Evolutionary conservation across 1,140 invertebrate genomes (phyloP).

Genomic region (Cydia amplana): DNA sequence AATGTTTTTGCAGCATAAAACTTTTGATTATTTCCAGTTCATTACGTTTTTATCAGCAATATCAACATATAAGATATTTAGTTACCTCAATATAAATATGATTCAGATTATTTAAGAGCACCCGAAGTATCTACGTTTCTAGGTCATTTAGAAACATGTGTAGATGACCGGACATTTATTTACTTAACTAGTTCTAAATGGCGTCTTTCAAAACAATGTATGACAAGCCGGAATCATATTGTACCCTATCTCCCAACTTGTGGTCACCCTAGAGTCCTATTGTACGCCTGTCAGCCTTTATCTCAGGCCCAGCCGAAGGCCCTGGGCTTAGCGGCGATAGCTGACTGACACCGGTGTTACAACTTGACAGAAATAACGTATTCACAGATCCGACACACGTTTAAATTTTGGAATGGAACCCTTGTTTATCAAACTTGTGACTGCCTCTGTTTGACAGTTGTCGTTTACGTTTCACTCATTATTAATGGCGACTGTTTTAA

Average conservation of each 20-base stretch:
- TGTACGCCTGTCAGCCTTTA: conserved; percentile 23
- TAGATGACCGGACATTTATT: too few species aligned
- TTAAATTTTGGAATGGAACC: neutral
- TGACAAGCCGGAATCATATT: too few species aligned
- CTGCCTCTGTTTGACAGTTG: neutral
- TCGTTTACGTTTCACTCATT: neutral
- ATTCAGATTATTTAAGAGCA: too few species aligned
- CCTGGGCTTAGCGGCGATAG: conserved; percentile 14
- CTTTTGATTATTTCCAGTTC: too few species aligned
- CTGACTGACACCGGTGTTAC: conserved; percentile 11
- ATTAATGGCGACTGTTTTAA: neutral
- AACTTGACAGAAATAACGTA: conserved; percentile 25
- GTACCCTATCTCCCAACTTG: neutral
- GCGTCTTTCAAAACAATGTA: too few species aligned
- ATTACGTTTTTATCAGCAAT: too few species aligned
- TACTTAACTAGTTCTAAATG: too few species aligned
- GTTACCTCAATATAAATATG: too few species aligned
- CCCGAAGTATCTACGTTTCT: too few species aligned
- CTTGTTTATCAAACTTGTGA: neutral
- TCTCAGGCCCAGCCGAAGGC: conserved; percentile 10
- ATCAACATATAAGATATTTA: too few species aligned
- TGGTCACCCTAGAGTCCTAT: conserved; percentile 15
- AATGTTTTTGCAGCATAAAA: too few species aligned
- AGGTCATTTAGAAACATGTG: too few species aligned
- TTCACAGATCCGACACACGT: conserved; percentile 2